These are phyloP conservation scores for Steinernema khuongi DNA, from an alignment of 1,140 invertebrate genomes.

Conservation along the genomic window DNA sequence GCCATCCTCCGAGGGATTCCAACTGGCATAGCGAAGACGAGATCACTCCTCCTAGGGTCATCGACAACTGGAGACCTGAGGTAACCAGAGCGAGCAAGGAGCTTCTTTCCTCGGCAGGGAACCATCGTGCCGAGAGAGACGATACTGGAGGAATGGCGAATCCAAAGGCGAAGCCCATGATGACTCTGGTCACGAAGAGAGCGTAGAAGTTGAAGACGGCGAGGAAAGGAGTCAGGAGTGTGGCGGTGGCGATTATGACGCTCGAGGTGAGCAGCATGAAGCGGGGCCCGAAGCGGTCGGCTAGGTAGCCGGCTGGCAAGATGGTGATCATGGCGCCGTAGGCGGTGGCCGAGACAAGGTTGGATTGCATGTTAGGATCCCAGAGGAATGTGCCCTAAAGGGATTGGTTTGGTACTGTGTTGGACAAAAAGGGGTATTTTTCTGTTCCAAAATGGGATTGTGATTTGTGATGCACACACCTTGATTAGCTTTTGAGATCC, in stretches of 20 bases:
- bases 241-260: slow-evolving; percentile 4
- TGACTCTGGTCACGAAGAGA: slow-evolving; percentile 24
- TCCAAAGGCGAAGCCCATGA: slow-evolving; percentile 30
- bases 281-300: slow-evolving; percentile 29
- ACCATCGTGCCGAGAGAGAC: slow-evolving; percentile 28
- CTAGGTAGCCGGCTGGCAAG: slow-evolving; percentile 31
- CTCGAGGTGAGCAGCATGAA: slow-evolving; percentile 22
- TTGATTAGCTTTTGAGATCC: no score
- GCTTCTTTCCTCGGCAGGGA: slow-evolving; percentile 23
- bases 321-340: slow-evolving; percentile 34
- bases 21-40: slow-evolving; percentile 18
- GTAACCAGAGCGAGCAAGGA: slow-evolving; percentile 27
- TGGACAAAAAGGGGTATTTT: no score
- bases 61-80: slow-evolving; percentile 26
- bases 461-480: no score
- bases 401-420: no score
- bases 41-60: slow-evolving; percentile 11
- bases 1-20: slow-evolving; percentile 20
- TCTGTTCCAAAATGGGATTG: no score
- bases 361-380: slow-evolving; percentile 25
- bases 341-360: slow-evolving; percentile 26
- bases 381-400: slow-evolving; percentile 30
- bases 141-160: slow-evolving; percentile 23
- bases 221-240: slow-evolving; percentile 27
- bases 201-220: slow-evolving; percentile 20